phyloP scores from a whole-genome alignment of 2,113 vertebrate species.

The Nicator chloris region DNA sequence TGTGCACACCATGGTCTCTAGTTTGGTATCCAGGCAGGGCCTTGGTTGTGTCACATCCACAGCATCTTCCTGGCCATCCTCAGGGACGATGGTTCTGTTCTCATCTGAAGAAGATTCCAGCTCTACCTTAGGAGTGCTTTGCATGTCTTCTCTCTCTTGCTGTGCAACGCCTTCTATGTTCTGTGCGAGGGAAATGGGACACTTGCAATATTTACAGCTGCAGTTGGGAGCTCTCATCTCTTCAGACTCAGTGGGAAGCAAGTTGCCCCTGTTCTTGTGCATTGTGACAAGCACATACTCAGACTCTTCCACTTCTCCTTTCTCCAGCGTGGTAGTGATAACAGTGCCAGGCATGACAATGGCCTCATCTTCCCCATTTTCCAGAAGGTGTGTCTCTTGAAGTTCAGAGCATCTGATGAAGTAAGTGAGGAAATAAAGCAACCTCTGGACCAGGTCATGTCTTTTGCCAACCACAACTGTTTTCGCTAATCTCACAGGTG shows the following conservation, averaged over 20 bases:
- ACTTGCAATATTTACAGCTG: slow-evolving; percentile 83
- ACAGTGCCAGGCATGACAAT: slow-evolving; percentile 95
- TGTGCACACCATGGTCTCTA: slow-evolving; percentile 78
- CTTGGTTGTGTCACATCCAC: slow-evolving; percentile 55
- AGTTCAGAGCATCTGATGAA: slow-evolving; percentile 98
- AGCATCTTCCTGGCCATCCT: slow-evolving; percentile 65
- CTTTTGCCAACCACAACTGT: slow-evolving; percentile 92
- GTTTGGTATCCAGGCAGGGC: slow-evolving; percentile 68
- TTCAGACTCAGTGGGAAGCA: slow-evolving; percentile 76
- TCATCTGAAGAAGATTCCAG: slow-evolving; percentile 64
- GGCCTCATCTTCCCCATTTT: slow-evolving; percentile 91
- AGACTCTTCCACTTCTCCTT: slow-evolving; percentile 95
- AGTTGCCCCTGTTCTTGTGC: slow-evolving; percentile 88
- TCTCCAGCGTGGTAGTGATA: slow-evolving; percentile 93
- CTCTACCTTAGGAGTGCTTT: slow-evolving; percentile 72
- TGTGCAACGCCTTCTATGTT: slow-evolving; percentile 51
- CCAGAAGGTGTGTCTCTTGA: slow-evolving; percentile 91
- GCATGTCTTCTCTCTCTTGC: slow-evolving; percentile 59
- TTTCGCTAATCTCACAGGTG: slow-evolving; percentile 90
- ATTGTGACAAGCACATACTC: slow-evolving; percentile 96
- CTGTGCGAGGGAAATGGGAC: slow-evolving; percentile 67
- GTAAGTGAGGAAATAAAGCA: slow-evolving; percentile 97
- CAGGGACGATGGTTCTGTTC: slow-evolving; percentile 33
- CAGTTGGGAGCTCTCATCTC: slow-evolving; percentile 75
- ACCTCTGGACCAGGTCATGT: slow-evolving; percentile 92